Conservation (phyloP, 1,140 invertebrate genomes). For the Atta cephalotes region DNA sequence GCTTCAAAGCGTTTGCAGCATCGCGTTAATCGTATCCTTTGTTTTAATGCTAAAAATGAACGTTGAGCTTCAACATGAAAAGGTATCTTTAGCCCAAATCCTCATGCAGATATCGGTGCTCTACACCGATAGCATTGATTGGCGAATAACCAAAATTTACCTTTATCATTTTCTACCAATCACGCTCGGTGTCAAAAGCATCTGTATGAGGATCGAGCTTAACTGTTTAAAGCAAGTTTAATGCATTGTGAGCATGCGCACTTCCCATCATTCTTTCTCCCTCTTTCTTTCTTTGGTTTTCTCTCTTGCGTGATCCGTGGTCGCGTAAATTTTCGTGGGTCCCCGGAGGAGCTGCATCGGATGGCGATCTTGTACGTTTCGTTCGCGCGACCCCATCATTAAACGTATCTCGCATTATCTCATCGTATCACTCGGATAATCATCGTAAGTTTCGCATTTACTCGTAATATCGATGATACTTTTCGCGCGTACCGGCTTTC, state of each 20-base stretch:
- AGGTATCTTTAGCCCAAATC: too few relatives aligned
- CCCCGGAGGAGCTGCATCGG: background rate
- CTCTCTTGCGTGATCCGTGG: background rate
- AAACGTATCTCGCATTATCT: background rate
- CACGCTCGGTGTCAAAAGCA: too few relatives aligned
- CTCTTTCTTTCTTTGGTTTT: background rate
- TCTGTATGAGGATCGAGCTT: too few relatives aligned
- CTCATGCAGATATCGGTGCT: too few relatives aligned
- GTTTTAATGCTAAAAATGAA: too few relatives aligned
- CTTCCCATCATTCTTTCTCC: background rate
- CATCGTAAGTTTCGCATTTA: background rate
- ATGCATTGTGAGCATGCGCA: background rate
- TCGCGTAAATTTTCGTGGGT: constrained; percentile 37
- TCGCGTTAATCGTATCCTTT: too few relatives aligned
- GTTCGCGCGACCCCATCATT: background rate
- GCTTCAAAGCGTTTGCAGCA: too few relatives aligned
- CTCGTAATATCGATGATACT: background rate
- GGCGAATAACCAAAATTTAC: too few relatives aligned
- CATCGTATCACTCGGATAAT: background rate
- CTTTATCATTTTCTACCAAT: too few relatives aligned
- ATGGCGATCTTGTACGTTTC: background rate
- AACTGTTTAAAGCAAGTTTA: background rate
- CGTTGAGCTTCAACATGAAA: too few relatives aligned
- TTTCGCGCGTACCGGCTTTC: constrained; percentile 50
- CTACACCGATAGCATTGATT: too few relatives aligned